Conservation (phyloP, 2,797 vertebrate genomes). For the Clarias laeviceps region DNA sequence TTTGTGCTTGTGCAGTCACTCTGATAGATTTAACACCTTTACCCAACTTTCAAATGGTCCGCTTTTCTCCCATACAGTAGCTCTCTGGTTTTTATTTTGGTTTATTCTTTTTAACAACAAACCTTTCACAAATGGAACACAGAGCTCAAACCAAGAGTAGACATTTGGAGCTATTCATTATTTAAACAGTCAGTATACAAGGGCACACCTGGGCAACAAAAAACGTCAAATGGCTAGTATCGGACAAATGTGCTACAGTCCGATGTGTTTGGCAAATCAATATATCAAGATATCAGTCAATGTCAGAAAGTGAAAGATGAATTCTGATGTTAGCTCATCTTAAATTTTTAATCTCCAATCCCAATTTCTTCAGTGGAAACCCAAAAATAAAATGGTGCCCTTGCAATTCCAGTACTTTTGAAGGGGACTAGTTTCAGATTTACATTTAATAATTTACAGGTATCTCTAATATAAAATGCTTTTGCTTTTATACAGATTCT, state of each 20-base stretch:
- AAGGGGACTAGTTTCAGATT: background rate
- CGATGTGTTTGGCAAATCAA: background rate
- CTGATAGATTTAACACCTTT: too few relatives aligned
- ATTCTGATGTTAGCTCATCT: background rate
- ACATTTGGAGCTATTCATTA: background rate
- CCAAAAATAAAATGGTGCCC: background rate
- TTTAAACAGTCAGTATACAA: background rate
- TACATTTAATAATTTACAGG: conserved; percentile 7
- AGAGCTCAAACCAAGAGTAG: background rate
- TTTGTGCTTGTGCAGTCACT: too few relatives aligned
- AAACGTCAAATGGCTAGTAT: background rate
- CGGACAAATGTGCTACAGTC: background rate
- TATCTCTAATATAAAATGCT: background rate
- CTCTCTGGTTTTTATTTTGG: too few relatives aligned
- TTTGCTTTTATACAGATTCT: background rate
- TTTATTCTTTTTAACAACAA: too few relatives aligned
- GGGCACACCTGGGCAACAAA: background rate
- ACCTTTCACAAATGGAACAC: too few relatives aligned
- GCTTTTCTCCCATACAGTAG: too few relatives aligned
- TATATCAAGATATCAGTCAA: background rate
- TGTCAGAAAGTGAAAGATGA: background rate
- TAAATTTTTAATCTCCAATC: background rate
- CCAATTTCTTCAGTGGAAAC: background rate
- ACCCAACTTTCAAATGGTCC: too few relatives aligned
- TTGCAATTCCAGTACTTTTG: background rate